Base-by-base conservation (phyloP, 2,797 vertebrate genomes). In the Platalea minor region DNA sequence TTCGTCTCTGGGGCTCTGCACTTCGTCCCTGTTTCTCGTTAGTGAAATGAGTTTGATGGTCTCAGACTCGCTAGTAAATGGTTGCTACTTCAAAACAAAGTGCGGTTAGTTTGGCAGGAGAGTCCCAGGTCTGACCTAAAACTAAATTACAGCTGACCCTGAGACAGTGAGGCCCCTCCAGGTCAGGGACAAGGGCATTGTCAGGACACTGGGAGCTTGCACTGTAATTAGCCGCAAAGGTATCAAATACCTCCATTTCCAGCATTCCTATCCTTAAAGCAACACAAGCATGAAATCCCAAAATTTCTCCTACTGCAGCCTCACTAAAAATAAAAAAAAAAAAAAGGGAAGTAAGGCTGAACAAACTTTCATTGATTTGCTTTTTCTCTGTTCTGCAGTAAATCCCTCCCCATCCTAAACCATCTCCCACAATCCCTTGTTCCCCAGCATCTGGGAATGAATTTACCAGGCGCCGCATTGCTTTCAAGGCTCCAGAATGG, bases 141-240 rank as follows among this genome's bases (percentile, higher is more conserved):
- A 94, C 96, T 94, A 96, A 97, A 97, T 97, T 96, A 95, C 88
- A 93, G 80, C 97, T 97, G 96, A 97, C 96, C 96, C 95, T 96
- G 93, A 97, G 95, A 90, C 81, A 95, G 81, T 26, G 91, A 94
- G 95, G 96, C 96, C 97, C 94, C 95, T 89, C 63, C 77, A 72
- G 97, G 95, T 96, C 95, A 96, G 97, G 93, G 94, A 96, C 96
- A 96, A 96, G 95, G 93, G 96, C 95, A 91, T 88, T 94, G 94
- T 96, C 94, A 94, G 94, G 95, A 95, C 94, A 95, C 90, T 67
- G 75, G 94, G 85, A 96, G 88, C 88, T 95, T 93, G 93, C 94
- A 90, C 92, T 94, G 91, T 97, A 96, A 97, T 97, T 96, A 96
- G 95, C 94, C 92, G 95, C 91, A 94, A 95, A 96, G 93, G 91